These are phyloP conservation scores for Synergus itoensis DNA, from an alignment of 2,888 invertebrate species.

Conservation along the genomic window DNA sequence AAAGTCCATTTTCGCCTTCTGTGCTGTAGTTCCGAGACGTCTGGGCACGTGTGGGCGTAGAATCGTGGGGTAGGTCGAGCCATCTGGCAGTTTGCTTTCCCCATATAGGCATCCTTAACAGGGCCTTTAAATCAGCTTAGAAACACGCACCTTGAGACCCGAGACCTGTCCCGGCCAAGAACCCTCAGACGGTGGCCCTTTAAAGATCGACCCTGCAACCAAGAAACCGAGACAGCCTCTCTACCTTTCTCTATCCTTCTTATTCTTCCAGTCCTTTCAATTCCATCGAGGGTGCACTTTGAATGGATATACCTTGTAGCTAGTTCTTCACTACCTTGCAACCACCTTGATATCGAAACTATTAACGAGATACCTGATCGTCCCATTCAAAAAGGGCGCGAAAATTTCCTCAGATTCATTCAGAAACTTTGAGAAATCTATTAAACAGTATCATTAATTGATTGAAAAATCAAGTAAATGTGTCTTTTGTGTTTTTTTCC, in stretches of 20 bases:
- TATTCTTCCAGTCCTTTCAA: constrained; percentile 17
- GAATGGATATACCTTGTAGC: constrained; percentile 40
- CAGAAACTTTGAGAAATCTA: no score
- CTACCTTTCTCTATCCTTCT: constrained; percentile 43
- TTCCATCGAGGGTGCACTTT: constrained; percentile 45
- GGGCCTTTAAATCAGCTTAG: constrained; percentile 70
- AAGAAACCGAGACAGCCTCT: constrained; percentile 29
- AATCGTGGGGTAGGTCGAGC: constrained; percentile 63
- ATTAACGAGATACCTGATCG: constrained; percentile 8
- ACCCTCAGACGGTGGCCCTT: constrained; percentile 67
- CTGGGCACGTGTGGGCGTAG: constrained; percentile 59
- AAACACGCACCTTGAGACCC: constrained; percentile 74
- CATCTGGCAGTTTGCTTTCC: constrained; percentile 64
- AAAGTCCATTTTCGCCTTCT: constrained; percentile 17
- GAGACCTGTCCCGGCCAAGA: constrained; percentile 73
- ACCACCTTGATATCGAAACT: constrained; percentile 25
- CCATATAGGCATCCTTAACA: constrained; percentile 31
- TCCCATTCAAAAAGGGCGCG: not conserved
- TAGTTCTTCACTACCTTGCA: constrained; percentile 19
- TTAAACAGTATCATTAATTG: not conserved
- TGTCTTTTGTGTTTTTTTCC: not conserved
- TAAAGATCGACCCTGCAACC: constrained; percentile 62
- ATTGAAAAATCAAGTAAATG: not conserved
- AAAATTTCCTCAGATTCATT: not conserved
- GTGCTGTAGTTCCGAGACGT: constrained; percentile 17